phyloP scores from a whole-genome alignment of 92 coral and sea anemone species.

The Parazoanthus darwini region DNA sequence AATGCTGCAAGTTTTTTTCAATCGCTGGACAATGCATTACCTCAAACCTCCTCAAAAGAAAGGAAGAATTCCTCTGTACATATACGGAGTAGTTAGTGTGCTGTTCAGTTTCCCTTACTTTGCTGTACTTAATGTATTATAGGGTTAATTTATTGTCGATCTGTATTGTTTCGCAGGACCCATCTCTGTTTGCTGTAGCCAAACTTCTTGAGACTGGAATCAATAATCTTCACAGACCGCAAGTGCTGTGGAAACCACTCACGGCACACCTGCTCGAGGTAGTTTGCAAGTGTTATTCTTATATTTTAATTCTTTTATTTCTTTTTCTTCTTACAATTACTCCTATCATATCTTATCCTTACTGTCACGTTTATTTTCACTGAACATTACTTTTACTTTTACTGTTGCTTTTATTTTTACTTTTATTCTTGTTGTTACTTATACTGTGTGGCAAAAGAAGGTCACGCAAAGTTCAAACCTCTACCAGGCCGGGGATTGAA shows the following conservation, averaged over 20 bases:
- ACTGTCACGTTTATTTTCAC: too few species aligned
- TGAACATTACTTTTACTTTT: too few species aligned
- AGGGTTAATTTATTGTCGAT: neutral
- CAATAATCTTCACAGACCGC: conserved; percentile 92
- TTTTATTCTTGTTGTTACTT: too few species aligned
- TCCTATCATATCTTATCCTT: too few species aligned
- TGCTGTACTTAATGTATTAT: neutral
- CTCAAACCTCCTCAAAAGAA: neutral
- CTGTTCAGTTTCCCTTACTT: neutral
- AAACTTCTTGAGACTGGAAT: conserved; percentile 96
- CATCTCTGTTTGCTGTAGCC: conserved; percentile 97
- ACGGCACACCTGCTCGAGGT: conserved; percentile 98
- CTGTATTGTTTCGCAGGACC: conserved; percentile 67
- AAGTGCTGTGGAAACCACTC: conserved; percentile 97
- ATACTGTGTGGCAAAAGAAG: too few species aligned
- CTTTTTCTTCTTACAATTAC: neutral
- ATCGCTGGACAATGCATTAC: too few species aligned
- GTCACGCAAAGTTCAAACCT: too few species aligned
- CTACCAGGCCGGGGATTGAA: too few species aligned
- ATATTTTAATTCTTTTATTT: neutral
- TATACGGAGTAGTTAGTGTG: too few species aligned
- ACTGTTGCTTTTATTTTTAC: too few species aligned
- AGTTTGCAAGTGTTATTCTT: neutral
- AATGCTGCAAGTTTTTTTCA: too few species aligned
- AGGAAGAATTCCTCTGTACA: neutral